A percentile compares a stretch with the other conserved stretches of the same genome.
These are phyloP conservation scores for Zaprionus kolodkinae DNA, from an alignment of 1,140 invertebrate genomes.

Conservation along the genomic window DNA sequence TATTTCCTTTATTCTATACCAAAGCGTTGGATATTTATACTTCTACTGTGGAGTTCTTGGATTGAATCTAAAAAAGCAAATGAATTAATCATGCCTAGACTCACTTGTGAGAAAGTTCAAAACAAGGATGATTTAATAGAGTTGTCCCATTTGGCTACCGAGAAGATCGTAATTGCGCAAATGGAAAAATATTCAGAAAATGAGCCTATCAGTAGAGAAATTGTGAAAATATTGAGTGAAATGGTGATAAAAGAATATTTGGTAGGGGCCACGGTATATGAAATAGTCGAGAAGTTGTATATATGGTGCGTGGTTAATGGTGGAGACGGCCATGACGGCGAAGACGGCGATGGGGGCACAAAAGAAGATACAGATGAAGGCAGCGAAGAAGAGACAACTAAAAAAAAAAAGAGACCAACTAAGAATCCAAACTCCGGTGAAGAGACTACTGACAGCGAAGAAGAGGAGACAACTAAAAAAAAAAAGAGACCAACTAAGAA, in stretches of 20 bases:
- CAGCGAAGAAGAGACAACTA: too few relatives aligned
- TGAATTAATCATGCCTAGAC: background rate
- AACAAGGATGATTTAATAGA: conserved; percentile 21
- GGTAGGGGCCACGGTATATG: conserved; percentile 2
- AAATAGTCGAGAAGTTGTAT: conserved; percentile 12
- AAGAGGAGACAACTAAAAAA: too few relatives aligned
- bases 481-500: too few relatives aligned
- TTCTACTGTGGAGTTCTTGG: background rate
- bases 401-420: too few relatives aligned
- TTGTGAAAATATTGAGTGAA: background rate
- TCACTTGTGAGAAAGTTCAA: too few relatives aligned
- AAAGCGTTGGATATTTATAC: background rate
- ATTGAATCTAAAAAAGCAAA: background rate
- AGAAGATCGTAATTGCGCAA: conserved; percentile 16
- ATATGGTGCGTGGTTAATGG: conserved; percentile 10
- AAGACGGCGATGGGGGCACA: too few relatives aligned
- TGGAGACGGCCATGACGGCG: too few relatives aligned
- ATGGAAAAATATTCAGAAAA: background rate
- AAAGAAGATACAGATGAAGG: too few relatives aligned
- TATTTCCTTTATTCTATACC: too few relatives aligned
- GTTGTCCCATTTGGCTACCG: background rate
- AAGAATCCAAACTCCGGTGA: too few relatives aligned
- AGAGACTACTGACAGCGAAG: too few relatives aligned
- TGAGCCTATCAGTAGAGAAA: background rate
- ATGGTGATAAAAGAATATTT: conserved; percentile 8